Base-by-base conservation (phyloP, 2,888 invertebrate genomes). In the Acrobeloides nanus region DNA sequence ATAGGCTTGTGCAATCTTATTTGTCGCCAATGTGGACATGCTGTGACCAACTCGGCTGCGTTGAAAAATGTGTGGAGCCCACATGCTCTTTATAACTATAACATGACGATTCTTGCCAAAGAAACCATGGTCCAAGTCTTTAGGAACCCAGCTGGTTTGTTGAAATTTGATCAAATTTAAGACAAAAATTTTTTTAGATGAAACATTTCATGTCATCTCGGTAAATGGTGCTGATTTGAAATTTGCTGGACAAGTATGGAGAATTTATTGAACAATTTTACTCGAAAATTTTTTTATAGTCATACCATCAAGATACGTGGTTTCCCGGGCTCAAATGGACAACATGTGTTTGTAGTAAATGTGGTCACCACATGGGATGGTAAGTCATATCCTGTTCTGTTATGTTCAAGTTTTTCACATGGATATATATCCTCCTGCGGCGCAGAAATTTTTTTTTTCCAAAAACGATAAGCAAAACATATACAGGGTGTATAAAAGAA, bases 41-140 rank as follows among this genome's bases (percentile, higher is more conserved):
- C 41, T 12, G 33, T 50, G 7, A 50, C 50, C 31, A 41, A 39
- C n/a, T 32, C 50, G 12, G 24, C 39, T 0, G 41, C 40, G 7
- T 32, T 50, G 15, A 25, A 26, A 27, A 50, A 52, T 31, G 51
- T 52, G 27, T 34, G 34, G 25, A 50, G 51, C 20, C 31, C 26
- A 18, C 21, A n/a, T 18, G 50, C 50, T 17, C 10, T 41, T n/a
- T 25, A 50, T 17, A 29, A 23, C 23, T 50, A 48, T 24, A 50
- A 50, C 35, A 26, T 50, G 50, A 38, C 50, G 32, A 31, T 50
- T 7, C 25, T 50, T 15, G 50, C 48, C 26, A 33, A 35, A 8
- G 33, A 50, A 12, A 51, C 51, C 5, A 15, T 50, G 24, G 50
- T 50, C 24, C 50, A 50, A 21, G 49, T 52, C 17, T 43, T 43